Conservation (phyloP, 2,888 invertebrate genomes). For the Hyposoter dolosus region DNA sequence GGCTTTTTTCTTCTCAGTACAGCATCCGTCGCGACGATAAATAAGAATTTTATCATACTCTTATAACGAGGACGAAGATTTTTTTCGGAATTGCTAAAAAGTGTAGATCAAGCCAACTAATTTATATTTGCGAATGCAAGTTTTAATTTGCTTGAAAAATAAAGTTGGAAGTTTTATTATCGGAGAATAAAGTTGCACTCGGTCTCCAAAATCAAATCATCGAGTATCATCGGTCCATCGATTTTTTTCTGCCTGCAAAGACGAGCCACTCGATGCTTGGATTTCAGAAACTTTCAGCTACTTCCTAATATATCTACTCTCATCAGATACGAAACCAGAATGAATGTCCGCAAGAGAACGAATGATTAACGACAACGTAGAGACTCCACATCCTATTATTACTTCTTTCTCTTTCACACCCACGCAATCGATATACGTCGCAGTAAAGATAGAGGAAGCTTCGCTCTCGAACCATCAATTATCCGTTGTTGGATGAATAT, state of each 20-base stretch:
- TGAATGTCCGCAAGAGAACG: conserved; percentile 12
- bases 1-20: neutral
- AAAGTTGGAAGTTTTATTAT: neutral
- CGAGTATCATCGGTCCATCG: neutral
- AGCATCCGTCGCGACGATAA: conserved; percentile 5
- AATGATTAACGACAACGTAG: conserved; percentile 31
- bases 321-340: neutral
- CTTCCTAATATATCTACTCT: neutral
- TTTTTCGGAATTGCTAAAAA: neutral
- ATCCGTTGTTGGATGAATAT: conserved; percentile 38
- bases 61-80: neutral
- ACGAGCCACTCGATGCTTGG: neutral
- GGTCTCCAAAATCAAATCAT: neutral
- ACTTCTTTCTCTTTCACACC: conserved; percentile 1
- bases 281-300: neutral
- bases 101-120: neutral
- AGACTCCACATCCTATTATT: conserved; percentile 21
- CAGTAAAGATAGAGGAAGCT: conserved; percentile 33
- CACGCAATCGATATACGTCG: neutral
- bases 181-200: neutral
- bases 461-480: conserved; percentile 47
- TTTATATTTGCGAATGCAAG: neutral
- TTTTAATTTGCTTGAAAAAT: neutral
- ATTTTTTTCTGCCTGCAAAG: neutral
- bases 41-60: conserved; percentile 15